Percentiles rank a stretch among this genome's conserved stretches.
phyloP scores from a whole-genome alignment of 2,797 vertebrate species.

The Cynodonichthys magdalenae region DNA sequence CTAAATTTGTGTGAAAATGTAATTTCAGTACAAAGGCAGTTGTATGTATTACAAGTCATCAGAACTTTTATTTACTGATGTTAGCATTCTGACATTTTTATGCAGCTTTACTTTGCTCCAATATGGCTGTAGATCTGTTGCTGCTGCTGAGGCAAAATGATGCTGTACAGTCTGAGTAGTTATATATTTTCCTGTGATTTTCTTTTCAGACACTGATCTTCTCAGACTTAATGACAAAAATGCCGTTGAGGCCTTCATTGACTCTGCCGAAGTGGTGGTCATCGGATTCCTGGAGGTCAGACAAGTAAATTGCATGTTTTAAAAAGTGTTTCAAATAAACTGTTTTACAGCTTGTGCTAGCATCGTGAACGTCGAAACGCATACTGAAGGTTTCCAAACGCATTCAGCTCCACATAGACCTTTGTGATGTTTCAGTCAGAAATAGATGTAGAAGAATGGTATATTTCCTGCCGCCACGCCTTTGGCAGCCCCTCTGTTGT shows the following conservation, averaged over 20 bases:
- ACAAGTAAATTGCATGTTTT: slow-evolving; percentile 10
- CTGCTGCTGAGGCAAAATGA: no score
- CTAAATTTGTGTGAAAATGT: no score
- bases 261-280: slow-evolving; percentile 80
- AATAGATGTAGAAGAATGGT: slow-evolving; percentile 51
- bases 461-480: slow-evolving; percentile 62
- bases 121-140: no score
- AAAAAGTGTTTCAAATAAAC: slow-evolving; percentile 17
- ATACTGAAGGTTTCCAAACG: slow-evolving; percentile 33
- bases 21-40: no score
- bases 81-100: neutral
- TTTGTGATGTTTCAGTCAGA: slow-evolving; percentile 38
- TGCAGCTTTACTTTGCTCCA: neutral
- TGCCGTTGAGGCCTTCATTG: slow-evolving; percentile 74
- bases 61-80: neutral
- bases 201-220: slow-evolving; percentile 54
- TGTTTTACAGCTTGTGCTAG: slow-evolving; percentile 14
- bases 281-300: slow-evolving; percentile 84
- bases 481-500: slow-evolving; percentile 54
- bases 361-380: slow-evolving; percentile 24
- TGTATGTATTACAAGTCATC: neutral
- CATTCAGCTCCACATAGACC: slow-evolving; percentile 33
- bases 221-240: slow-evolving; percentile 66
- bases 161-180: no score
- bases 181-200: neutral